Evolutionary conservation across 2,113 vertebrate species (phyloP).

Genomic region (Syngnathus typhle): DNA sequence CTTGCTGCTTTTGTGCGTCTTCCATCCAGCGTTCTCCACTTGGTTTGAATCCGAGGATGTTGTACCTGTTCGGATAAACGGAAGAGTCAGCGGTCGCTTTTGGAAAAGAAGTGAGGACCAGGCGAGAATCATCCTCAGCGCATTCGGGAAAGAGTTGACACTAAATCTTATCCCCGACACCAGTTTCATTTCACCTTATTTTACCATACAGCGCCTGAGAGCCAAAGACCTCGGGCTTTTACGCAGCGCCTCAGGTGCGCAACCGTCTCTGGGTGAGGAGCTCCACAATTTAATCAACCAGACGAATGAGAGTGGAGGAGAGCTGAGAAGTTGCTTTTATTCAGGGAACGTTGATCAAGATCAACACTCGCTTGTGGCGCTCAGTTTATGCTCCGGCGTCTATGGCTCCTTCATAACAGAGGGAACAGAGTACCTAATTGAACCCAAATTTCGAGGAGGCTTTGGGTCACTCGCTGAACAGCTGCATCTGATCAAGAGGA

Average conservation of each 20-base stretch:
- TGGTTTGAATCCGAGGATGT: slow-evolving; percentile 61
- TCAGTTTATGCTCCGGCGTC: slow-evolving; percentile 80
- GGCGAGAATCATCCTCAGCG: slow-evolving; percentile 64
- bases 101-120: slow-evolving; percentile 66
- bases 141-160: slow-evolving; percentile 72
- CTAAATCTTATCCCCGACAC: slow-evolving; percentile 75
- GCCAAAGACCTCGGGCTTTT: slow-evolving; percentile 31
- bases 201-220: slow-evolving; percentile 69
- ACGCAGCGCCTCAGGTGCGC: slow-evolving; percentile 32
- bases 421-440: slow-evolving; percentile 74
- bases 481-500: slow-evolving; percentile 63
- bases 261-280: background rate
- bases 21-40: slow-evolving; percentile 45
- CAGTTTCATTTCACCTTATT: slow-evolving; percentile 74
- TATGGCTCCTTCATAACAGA: slow-evolving; percentile 76
- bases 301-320: slow-evolving; percentile 41
- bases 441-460: slow-evolving; percentile 57
- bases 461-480: slow-evolving; percentile 23
- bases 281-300: slow-evolving; percentile 27
- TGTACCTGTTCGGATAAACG: slow-evolving; percentile 59
- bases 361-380: slow-evolving; percentile 70
- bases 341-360: slow-evolving; percentile 71
- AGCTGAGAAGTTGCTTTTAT: slow-evolving; percentile 75
- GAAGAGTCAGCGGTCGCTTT: slow-evolving; percentile 53
- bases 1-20: slow-evolving; percentile 41